Base-by-base conservation (phyloP, 30 jellyfish, hydroid and myxozoan genomes). In the Cassiopea xamachana region DNA sequence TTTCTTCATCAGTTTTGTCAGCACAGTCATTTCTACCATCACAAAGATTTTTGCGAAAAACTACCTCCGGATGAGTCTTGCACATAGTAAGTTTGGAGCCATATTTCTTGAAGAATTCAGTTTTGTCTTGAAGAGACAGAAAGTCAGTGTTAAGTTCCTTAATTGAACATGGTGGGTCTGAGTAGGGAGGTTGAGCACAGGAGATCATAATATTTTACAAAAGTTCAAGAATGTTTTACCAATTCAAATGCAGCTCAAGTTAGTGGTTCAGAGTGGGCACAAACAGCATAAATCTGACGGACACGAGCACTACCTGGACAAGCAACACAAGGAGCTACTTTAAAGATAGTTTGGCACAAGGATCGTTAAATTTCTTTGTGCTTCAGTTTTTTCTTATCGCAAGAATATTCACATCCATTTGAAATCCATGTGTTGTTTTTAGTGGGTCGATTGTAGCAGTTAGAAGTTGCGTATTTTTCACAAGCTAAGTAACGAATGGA, bases 401-500 rank as follows among this genome's bases (percentile, higher is more conserved):
- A 89, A 67, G 92, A 16, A 49, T 79, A 89, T 64, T 72, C 60
- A 83, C 96, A 89, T 44, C 91, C 92, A 79, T 89, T 89, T 73
- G 87, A 84, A 69, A 27, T 60, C 96, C 92, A 89, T 43, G 92
- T 14, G 14, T 60, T 68, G 1, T 62, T 39, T 77, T 15, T 45
- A 5, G 91, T 76, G 17, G 96, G 89, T 1, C 7, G 1, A 48
- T 48, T 84, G 86, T 47, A 44, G n/a, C 92, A 84, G 79, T 84
- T 84, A 47, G 58, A 16, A 46, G 48, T 1, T 1, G 75, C 92
- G 72, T 84, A 75, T 60, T 86, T 84, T 84, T 84, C 79, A 72
- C 92, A 84, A 14, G 43, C 92, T 84, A 17, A 70, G 5, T 9
- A 0, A 64, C 0, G 6, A 17, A 59, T 6, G 14, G 8, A 14